Base-by-base conservation (phyloP, 2,113 vertebrate genomes). In the Rhea americana region DNA sequence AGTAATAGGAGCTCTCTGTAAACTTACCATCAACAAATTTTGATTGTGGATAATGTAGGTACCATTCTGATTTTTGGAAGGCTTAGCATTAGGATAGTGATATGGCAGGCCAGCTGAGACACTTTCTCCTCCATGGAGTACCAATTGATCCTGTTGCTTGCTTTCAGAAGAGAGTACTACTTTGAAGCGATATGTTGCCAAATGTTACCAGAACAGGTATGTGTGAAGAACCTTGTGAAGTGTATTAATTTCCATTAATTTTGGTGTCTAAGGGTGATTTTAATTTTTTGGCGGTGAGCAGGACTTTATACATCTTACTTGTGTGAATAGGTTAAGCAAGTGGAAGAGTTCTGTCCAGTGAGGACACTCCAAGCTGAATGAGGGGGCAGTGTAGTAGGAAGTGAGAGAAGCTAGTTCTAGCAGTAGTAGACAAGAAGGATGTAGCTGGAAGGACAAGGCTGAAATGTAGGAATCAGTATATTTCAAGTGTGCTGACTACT, bases 341-440 rank as follows among this genome's bases (percentile, higher is more conserved):
- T 53, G 2, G 7, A 84, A 45, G 32, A 37, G 20, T 18, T 78
- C 61, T 73, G 13, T 25, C 3, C 0, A 0, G 22, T 22, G 8
- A 76, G 26, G 22, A 10, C 3, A 7, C 7, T 35, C 35, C 22
- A 30, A 30, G 25, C 37, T 90, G 30, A 82, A 19, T 61, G 30
- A 71, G 80, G 12, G 51, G 17, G 14, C 6, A 43, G 3, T 81
- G 73, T 75, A 58, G 35, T 75, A 88, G 47, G 32, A 88, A 78
- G 14, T n/a, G 13, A 73, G 26, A 73, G 26, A 75, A 90, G 78
- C 41, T 17, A 66, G 21, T 78, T 53, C 16, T 5, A 5, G 28
- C 81, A 76, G 35, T 22, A 37, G 21, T 20, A 19, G 28, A 39
- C 35, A 62, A 87, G 79, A 51, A 47, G 22, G 37, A 37, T 76